Evolutionary conservation across 1,140 invertebrate species (phyloP).

Genomic region (Drosophila pallidifrons): DNA sequence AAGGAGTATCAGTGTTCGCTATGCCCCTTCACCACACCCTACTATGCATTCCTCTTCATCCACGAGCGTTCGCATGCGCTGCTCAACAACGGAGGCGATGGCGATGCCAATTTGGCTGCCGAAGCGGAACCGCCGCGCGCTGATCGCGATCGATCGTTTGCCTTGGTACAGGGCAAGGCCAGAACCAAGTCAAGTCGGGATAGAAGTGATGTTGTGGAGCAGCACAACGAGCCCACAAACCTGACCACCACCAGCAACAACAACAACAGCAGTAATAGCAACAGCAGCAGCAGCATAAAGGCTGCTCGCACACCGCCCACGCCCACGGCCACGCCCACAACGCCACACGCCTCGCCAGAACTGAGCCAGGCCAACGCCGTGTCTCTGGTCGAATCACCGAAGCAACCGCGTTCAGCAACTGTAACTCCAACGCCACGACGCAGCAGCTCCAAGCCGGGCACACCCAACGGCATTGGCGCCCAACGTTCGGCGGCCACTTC

Average conservation of each 20-base stretch:
- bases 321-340: conserved; percentile 45
- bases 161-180: conserved; percentile 34
- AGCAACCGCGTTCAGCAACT: conserved; percentile 20
- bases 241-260: conserved; percentile 49
- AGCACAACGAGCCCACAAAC: conserved; percentile 62
- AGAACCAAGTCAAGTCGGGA: conserved; percentile 20
- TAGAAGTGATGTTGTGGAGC: not conserved
- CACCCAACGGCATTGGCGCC: conserved; percentile 49
- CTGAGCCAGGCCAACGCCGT: not conserved
- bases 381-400: conserved; percentile 30
- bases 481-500: conserved; percentile 74
- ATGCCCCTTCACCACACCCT: conserved; percentile 95
- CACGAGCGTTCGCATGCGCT: conserved; percentile 93
- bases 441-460: conserved; percentile 28
- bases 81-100: conserved; percentile 61
- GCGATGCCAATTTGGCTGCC: conserved; percentile 48
- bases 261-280: conserved; percentile 17
- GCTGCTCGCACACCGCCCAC: conserved; percentile 29
- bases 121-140: conserved; percentile 35
- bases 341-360: conserved; percentile 38
- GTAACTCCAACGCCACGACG: conserved; percentile 36
- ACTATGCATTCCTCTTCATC: conserved; percentile 94
- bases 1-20: conserved; percentile 95
- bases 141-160: conserved; percentile 18
- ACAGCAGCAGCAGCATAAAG: conserved; percentile 29